phyloP scores from a whole-genome alignment of 2,888 invertebrate genomes.

The Elegia similella region DNA sequence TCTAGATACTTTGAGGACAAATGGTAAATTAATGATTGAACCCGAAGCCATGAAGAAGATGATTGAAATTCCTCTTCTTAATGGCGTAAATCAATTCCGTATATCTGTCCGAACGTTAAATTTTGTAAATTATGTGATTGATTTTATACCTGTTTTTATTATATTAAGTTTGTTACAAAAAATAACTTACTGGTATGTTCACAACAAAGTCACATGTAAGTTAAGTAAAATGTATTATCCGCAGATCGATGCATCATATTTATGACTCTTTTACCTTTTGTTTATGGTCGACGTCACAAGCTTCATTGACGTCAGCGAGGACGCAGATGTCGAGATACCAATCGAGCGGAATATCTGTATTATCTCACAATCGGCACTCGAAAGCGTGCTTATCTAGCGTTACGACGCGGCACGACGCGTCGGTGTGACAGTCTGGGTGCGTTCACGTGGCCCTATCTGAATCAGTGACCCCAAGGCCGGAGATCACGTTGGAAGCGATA shows the following conservation, averaged over 20 bases:
- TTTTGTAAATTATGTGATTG: not conserved
- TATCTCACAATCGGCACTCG: conserved; percentile 5
- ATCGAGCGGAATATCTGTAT: not conserved
- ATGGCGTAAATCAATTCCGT: not conserved
- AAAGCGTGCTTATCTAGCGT: conserved; percentile 5
- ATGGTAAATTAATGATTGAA: conserved; percentile 6
- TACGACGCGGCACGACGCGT: not conserved
- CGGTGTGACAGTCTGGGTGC: conserved; percentile 1
- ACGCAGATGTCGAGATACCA: not conserved
- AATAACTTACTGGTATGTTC: no score
- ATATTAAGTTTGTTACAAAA: no score
- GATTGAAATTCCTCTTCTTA: conserved; percentile 4
- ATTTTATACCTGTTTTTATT: not conserved
- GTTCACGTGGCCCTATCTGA: conserved; percentile 8
- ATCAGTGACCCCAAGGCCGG: conserved; percentile 8
- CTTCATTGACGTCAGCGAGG: not conserved
- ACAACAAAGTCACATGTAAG: no score
- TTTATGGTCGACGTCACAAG: not conserved
- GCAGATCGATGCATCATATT: no score
- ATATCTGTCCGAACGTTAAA: not conserved
- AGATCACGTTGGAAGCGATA: conserved; percentile 8
- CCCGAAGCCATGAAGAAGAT: no score
- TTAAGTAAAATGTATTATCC: no score
- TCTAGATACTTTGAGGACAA: conserved; percentile 10
- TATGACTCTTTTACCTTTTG: not conserved